Conservation (phyloP, 2,113 vertebrate species). For the Zosterops lateralis region DNA sequence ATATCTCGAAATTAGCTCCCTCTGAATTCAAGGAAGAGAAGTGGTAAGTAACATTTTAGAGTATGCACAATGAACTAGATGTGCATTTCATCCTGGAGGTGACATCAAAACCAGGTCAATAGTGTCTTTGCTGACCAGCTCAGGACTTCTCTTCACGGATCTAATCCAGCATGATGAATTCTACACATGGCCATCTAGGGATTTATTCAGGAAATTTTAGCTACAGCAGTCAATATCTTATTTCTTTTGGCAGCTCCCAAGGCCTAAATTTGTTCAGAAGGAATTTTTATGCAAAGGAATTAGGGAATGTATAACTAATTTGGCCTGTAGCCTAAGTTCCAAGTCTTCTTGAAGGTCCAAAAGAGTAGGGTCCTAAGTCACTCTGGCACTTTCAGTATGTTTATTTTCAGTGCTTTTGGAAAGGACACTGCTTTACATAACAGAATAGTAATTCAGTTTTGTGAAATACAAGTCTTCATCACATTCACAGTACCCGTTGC, state of each 20-base stretch:
- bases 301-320: not conserved
- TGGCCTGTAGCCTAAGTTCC: not conserved
- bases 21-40: not conserved
- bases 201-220: not conserved
- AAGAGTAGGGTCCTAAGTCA: not conserved
- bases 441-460: not conserved
- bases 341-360: not conserved
- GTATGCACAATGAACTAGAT: rapidly evolving
- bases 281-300: not conserved
- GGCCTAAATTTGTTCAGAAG: not conserved
- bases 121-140: not conserved
- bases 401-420: not conserved
- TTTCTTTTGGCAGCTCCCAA: not conserved
- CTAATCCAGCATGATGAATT: not conserved
- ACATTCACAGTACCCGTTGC: not conserved
- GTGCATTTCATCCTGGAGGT: not conserved
- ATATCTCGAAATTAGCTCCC: not conserved
- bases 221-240: not conserved
- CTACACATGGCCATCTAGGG: not conserved
- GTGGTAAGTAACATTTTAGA: not conserved
- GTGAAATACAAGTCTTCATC: not conserved
- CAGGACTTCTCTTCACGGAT: not conserved
- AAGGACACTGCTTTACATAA: not conserved
- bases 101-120: not conserved
- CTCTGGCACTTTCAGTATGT: not conserved